These are phyloP conservation scores for Lytechinus variegatus DNA, from an alignment of 35 echinoderm and acorn worm genomes.

Conservation along the genomic window DNA sequence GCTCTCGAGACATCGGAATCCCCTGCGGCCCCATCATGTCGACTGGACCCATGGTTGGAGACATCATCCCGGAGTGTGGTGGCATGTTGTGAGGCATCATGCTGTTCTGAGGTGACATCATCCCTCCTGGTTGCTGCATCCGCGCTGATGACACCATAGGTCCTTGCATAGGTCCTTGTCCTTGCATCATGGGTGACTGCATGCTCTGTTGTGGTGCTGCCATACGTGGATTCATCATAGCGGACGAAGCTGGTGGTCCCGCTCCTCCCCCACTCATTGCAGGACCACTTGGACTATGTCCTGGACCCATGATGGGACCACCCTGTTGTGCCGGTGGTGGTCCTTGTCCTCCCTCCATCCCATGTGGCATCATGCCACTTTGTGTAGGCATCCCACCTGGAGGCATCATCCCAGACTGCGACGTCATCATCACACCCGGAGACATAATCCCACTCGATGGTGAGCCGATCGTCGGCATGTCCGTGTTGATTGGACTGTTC, in stretches of 20 bases:
- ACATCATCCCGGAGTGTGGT: slow-evolving; percentile 44
- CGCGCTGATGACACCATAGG: slow-evolving; percentile 52
- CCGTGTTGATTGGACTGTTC: slow-evolving; percentile 70
- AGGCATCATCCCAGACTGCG: slow-evolving; percentile 72
- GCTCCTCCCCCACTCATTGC: neutral
- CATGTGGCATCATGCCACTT: slow-evolving; percentile 62
- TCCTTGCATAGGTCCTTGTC: neutral
- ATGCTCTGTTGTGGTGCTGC: slow-evolving; percentile 34
- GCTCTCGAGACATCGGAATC: slow-evolving; percentile 40
- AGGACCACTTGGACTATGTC: slow-evolving; percentile 39
- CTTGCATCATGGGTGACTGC: slow-evolving; percentile 61
- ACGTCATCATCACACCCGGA: slow-evolving; percentile 65
- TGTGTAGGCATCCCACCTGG: slow-evolving; percentile 40
- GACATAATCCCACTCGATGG: slow-evolving; percentile 77
- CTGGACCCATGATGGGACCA: slow-evolving; percentile 25
- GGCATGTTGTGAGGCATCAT: slow-evolving; percentile 62
- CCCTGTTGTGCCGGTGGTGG: slow-evolving; percentile 29
- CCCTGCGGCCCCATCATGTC: slow-evolving; percentile 51
- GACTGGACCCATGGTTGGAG: slow-evolving; percentile 39
- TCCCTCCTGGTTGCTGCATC: slow-evolving; percentile 52
- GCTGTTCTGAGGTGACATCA: slow-evolving; percentile 61
- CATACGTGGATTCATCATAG: slow-evolving; percentile 53
- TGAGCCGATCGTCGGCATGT: slow-evolving; percentile 71
- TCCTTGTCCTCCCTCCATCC: slow-evolving; percentile 16
- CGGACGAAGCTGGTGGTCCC: neutral